Base-by-base conservation (phyloP, 2,888 invertebrate genomes). In the Perizoma flavofasciatum region DNA sequence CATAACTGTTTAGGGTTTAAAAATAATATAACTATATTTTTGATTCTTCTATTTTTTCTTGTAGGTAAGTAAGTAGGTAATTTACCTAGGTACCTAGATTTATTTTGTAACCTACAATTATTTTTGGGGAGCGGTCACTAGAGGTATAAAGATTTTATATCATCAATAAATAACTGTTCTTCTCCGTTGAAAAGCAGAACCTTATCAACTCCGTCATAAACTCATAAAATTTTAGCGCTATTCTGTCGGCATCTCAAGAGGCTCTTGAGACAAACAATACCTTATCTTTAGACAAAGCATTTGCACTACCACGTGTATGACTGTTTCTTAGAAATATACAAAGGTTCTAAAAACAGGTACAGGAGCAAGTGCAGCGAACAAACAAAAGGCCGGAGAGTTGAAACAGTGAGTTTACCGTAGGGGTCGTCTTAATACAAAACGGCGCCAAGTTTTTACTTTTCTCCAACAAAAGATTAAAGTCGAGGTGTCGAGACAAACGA, bases 401-500 rank as follows among this genome's bases (percentile, higher is more conserved):
- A 84, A 83, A 83, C 86, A 82, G 80, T 81, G 69, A 70, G 75
- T 65, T 72, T 70, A 69, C 82, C 69, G 78, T 66, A 79, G 83
- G 84, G 83, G 80, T 75, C 73, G 74, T 79, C 37, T 43, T n/a
- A 44, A 53, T 45, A 58, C 59, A 59, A 59, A 41, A 70, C 69
- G 91, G 91, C 91, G 91, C 91, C 91, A 88, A 85, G 76, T 91
- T 91, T 92, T 86, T 81, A 70, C 7, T 5, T 43, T 22, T 47
- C 35, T 69, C 75, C 67, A 71, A 71, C 59, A 65, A 75, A 73
- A 82, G 84, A 84, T 86, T 83, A 82, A 73, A 71, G 74, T 63
- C 69, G 75, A 88, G 86, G 90, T 89, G 91, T 86, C 73, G 83
- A 81, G 74, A 85, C 89, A 89, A 91, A 92, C 76, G 87, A 89